Percentiles rank a stretch among this genome's conserved stretches.
phyloP scores from a whole-genome alignment of 2,888 invertebrate genomes.

The Erebia aethiops region DNA sequence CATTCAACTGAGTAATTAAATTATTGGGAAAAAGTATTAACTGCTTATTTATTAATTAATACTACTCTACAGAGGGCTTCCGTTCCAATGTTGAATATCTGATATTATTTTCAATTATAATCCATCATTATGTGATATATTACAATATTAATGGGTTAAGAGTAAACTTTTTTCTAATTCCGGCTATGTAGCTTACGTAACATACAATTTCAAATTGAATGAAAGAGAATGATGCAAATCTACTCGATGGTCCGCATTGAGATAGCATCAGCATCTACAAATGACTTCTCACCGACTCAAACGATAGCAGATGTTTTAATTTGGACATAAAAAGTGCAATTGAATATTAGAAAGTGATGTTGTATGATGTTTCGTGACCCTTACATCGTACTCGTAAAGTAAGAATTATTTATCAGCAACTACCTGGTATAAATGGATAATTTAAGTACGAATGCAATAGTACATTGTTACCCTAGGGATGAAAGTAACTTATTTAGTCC shows the following conservation, averaged over 20 bases:
- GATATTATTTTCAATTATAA: conserved; percentile 2
- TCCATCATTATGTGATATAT: conserved; percentile 4
- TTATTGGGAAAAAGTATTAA: too few species aligned
- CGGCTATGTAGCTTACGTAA: conserved; percentile 9
- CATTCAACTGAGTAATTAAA: too few species aligned
- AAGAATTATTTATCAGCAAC: conserved; percentile 15
- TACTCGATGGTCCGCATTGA: conserved; percentile 20
- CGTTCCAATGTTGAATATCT: not conserved
- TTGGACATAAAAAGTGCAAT: conserved; percentile 37
- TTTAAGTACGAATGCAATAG: not conserved
- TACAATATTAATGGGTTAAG: conserved; percentile 21
- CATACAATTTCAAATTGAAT: conserved; percentile 26
- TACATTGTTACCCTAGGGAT: too few species aligned
- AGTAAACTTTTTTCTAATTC: conserved; percentile 6
- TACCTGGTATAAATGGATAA: not conserved
- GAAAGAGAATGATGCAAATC: conserved; percentile 22
- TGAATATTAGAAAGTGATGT: conserved; percentile 42
- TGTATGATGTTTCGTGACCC: conserved; percentile 36
- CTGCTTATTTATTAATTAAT: not conserved
- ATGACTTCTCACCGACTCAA: conserved; percentile 36
- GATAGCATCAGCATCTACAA: conserved; percentile 38
- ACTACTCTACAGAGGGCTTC: not conserved
- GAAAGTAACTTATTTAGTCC: too few species aligned
- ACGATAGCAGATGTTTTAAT: conserved; percentile 36
- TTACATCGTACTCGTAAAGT: conserved; percentile 5